Conservation (phyloP, 2,888 invertebrate species). For the Hypomecis punctinalis region DNA sequence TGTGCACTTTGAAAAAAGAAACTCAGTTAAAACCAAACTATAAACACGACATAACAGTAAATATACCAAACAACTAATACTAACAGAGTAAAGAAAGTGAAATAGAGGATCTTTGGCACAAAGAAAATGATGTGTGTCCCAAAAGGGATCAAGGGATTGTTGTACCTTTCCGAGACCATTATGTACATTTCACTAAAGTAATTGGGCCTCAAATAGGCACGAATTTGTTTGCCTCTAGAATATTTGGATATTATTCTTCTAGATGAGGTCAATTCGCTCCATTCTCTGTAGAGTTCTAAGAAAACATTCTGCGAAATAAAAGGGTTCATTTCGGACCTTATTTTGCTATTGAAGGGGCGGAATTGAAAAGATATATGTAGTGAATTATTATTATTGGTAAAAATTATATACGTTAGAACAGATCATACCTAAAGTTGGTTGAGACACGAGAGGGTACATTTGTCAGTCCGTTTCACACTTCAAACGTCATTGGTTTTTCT, state of each 20-base stretch:
- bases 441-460: no score
- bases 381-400: conserved; percentile 6
- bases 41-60: conserved; percentile 14
- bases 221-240: conserved; percentile 46
- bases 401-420: no score
- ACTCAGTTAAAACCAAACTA: background rate
- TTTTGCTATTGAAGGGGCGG: background rate
- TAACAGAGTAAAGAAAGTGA: conserved; percentile 47
- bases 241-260: conserved; percentile 41
- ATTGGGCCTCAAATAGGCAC: conserved; percentile 55
- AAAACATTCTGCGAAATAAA: conserved; percentile 2
- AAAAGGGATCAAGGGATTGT: conserved; percentile 57
- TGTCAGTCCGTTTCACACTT: no score
- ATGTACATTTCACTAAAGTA: conserved; percentile 56
- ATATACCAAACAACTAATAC: conserved; percentile 24
- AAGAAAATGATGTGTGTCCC: conserved; percentile 58
- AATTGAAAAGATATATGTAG: conserved; percentile 5
- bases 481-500: no score
- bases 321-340: conserved; percentile 6
- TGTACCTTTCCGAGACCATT: conserved; percentile 50
- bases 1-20: background rate
- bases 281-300: conserved; percentile 15
- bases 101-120: conserved; percentile 57
- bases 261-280: conserved; percentile 12
- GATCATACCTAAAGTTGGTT: no score